phyloP scores from a whole-genome alignment of 2,113 vertebrate genomes.

The Nettapus auritus region DNA sequence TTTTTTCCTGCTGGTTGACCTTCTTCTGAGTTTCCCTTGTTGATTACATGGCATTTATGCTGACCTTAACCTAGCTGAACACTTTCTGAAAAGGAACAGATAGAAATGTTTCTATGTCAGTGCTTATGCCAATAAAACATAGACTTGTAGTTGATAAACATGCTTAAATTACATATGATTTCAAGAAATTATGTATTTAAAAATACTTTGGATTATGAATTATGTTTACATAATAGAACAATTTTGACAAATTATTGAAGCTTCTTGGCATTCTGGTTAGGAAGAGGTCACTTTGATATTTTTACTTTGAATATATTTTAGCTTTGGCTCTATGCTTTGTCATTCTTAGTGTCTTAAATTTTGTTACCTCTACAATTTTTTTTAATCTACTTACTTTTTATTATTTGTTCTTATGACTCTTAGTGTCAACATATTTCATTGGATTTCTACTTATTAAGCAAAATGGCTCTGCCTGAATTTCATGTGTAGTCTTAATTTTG shows the following conservation, averaged over 20 bases:
- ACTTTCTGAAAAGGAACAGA: constrained; percentile 39
- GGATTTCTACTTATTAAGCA: constrained; percentile 57
- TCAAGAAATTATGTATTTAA: constrained; percentile 24
- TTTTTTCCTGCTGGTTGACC: background rate
- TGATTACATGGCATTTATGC: constrained; percentile 53
- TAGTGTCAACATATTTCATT: constrained; percentile 64
- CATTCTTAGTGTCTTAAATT: constrained; percentile 19
- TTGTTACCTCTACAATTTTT: constrained; percentile 45
- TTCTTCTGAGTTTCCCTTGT: constrained; percentile 38
- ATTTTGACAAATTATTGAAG: background rate
- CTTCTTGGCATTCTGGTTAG: background rate
- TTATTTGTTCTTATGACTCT: constrained; percentile 62
- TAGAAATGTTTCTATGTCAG: constrained; percentile 4
- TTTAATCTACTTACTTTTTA: constrained; percentile 60
- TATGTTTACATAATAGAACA: background rate
- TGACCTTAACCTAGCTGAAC: constrained; percentile 40
- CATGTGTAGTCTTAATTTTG: constrained; percentile 38
- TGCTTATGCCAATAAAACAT: background rate
- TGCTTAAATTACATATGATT: constrained; percentile 3
- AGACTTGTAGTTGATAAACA: background rate
- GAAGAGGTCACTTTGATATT: constrained; percentile 54
- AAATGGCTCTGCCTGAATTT: constrained; percentile 34
- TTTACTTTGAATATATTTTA: constrained; percentile 4
- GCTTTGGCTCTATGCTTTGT: constrained; percentile 14
- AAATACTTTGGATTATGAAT: constrained; percentile 1